Conservation (phyloP, 2,888 invertebrate genomes). For the Lottia gigantea region DNA sequence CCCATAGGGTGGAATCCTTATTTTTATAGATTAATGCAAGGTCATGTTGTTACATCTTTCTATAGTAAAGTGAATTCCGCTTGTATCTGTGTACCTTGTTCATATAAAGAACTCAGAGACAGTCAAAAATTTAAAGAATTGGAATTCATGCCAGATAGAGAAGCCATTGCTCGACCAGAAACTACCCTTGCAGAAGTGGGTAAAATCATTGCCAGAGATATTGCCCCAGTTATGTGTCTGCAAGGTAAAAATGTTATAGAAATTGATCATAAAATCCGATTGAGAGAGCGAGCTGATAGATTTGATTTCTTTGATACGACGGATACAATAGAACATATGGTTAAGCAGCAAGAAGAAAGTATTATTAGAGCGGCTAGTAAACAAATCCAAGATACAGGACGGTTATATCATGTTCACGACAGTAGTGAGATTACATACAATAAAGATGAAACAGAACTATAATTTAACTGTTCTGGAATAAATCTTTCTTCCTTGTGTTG, state of each 20-base stretch:
- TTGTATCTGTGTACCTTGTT: constrained; percentile 60
- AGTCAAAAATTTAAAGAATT: constrained; percentile 44
- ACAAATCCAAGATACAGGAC: constrained; percentile 55
- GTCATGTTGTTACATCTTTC: constrained; percentile 56
- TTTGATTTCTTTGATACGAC: constrained; percentile 51
- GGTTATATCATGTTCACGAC: constrained; percentile 55
- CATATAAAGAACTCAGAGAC: constrained; percentile 50
- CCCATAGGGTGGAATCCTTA: constrained; percentile 42
- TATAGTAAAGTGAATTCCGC: constrained; percentile 58
- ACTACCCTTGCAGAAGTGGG: constrained; percentile 52
- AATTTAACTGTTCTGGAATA: background rate
- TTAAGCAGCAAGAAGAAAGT: constrained; percentile 51
- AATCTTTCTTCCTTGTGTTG: background rate
- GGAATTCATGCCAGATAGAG: constrained; percentile 39
- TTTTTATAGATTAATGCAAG: constrained; percentile 50
- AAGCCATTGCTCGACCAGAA: constrained; percentile 40
- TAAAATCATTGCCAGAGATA: constrained; percentile 54
- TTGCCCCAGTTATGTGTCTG: constrained; percentile 52
- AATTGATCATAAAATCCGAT: constrained; percentile 55
- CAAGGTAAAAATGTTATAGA: constrained; percentile 61
- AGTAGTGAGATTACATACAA: constrained; percentile 49
- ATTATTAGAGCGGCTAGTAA: constrained; percentile 52
- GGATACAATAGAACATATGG: constrained; percentile 49
- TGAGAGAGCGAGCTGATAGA: constrained; percentile 51
- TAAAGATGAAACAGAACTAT: constrained; percentile 50